phyloP scores from a whole-genome alignment of 2,797 vertebrate genomes.

The Microctenopoma stevenorrisi region DNA sequence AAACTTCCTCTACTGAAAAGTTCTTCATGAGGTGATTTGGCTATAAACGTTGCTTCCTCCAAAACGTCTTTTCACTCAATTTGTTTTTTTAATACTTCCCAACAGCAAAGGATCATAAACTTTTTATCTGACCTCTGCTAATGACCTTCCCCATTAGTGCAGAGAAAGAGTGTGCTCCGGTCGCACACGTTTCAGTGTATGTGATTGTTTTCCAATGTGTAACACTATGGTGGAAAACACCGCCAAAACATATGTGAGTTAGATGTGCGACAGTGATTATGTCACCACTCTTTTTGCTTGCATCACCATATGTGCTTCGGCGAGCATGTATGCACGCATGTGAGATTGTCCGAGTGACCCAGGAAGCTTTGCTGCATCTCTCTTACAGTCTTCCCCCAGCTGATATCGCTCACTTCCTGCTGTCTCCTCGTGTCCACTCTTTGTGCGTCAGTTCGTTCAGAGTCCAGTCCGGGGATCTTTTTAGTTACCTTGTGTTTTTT shows the following conservation, averaged over 20 bases:
- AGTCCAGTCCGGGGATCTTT: neutral
- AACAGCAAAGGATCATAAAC: neutral
- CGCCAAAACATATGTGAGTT: neutral
- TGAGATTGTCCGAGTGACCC: conserved; percentile 30
- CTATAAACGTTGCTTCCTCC: conserved; percentile 36
- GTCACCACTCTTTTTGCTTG: conserved; percentile 32
- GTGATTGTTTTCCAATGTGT: conserved; percentile 4
- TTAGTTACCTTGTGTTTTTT: neutral
- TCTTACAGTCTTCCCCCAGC: conserved; percentile 35
- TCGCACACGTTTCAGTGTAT: neutral
- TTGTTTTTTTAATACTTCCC: conserved; percentile 26
- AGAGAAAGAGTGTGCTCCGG: neutral
- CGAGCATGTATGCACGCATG: neutral
- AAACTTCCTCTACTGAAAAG: conserved; percentile 58
- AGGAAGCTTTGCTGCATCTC: conserved; percentile 25
- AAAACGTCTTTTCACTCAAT: conserved; percentile 38
- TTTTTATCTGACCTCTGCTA: conserved; percentile 22
- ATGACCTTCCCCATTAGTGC: neutral
- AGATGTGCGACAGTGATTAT: conserved; percentile 13
- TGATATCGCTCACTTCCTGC: conserved; percentile 53
- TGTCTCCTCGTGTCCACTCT: conserved; percentile 34
- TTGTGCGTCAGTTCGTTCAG: neutral
- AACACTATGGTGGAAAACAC: conserved; percentile 1
- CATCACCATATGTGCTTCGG: conserved; percentile 29
- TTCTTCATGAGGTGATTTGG: conserved; percentile 47